A percentile compares a stretch with the other conserved stretches of the same genome.
Conservation (phyloP, 2,113 vertebrate species). For the Sinocyclocheilus grahami region DNA sequence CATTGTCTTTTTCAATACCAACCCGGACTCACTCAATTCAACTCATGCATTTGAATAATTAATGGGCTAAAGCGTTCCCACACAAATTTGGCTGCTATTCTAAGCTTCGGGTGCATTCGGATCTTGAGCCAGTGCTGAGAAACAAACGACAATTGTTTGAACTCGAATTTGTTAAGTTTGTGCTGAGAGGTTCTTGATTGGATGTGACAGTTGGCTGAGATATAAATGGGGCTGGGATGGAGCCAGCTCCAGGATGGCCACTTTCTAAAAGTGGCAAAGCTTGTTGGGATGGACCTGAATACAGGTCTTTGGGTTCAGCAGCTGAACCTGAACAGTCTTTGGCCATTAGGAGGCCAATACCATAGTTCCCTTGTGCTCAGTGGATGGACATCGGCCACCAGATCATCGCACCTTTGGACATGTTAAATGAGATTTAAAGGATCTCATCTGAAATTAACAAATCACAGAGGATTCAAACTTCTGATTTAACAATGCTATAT, state of each 20-base stretch:
- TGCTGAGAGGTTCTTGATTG: slow-evolving; percentile 57
- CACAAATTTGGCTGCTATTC: slow-evolving; percentile 20
- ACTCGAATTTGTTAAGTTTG: slow-evolving; percentile 71
- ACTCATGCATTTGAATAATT: slow-evolving; percentile 19
- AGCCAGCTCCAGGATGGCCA: slow-evolving; percentile 64
- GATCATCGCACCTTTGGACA: slow-evolving; percentile 66
- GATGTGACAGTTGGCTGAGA: slow-evolving; percentile 69
- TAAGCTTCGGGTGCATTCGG: slow-evolving; percentile 13
- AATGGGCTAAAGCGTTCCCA: not conserved
- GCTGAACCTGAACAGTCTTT: slow-evolving; percentile 71
- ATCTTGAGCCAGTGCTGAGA: slow-evolving; percentile 51
- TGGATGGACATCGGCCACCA: slow-evolving; percentile 72
- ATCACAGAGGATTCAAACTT: not conserved
- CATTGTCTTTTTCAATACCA: slow-evolving; percentile 1
- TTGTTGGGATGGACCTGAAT: slow-evolving; percentile 70
- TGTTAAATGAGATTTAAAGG: not conserved
- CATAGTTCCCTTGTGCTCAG: slow-evolving; percentile 64
- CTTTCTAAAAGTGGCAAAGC: slow-evolving; percentile 70
- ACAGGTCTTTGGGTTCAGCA: slow-evolving; percentile 60
- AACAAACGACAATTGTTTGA: slow-evolving; percentile 66
- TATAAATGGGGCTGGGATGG: slow-evolving; percentile 67
- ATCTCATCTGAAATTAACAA: not conserved
- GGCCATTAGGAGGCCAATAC: slow-evolving; percentile 62
- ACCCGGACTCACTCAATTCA: not conserved
- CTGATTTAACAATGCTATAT: not conserved